Evolutionary conservation across 2,888 invertebrate species (phyloP), one percentile per base, ranked within the genome.

Genomic region (Cacoxenus indagator): DNA sequence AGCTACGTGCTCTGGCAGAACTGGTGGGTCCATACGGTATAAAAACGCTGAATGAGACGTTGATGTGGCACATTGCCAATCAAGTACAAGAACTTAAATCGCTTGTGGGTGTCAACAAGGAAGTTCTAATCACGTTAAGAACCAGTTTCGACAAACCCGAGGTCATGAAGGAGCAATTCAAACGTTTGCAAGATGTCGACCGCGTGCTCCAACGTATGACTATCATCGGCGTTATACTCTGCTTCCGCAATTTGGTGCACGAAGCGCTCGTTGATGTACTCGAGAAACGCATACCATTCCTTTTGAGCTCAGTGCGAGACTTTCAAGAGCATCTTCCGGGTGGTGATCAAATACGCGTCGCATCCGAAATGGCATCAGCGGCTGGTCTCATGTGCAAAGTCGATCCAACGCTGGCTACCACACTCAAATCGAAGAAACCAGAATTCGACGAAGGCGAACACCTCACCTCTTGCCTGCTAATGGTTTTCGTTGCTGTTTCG

Each of bases 91-190:
- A 99, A 87, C 89, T 99, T 43, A 98, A 98, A 88, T 93, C 94
- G 73, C 89, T 98, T 70, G 98, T 99, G 0, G 92, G 95, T 37
- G 91, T 93, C 67, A 98, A 99, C 87, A 97, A 97, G 85, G 99
- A 99, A 75, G 93, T 96, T 14, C 90, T 99, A 8, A 92, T 95
- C 71, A 93, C 95, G 71, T 89, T 99, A 54, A 90, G 99, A 78
- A 97, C 98, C 0, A 98, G 97, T 87, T 99, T 98, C 85, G 99
- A 99, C 87, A 98, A 99, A 85, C 98, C 99, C 0, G 98, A 99
- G 81, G 93, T 96, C 45, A 99, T 99, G 98, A 96, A 96, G 85
- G 98, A 99, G 82, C 95, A 99, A 76, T 96, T 96, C 80, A 95
- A 96, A 85, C 92, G 93, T 81, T 88, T 99, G 67, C 94, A 95